phyloP scores from a whole-genome alignment of 2,888 invertebrate genomes.

The Callosobruchus maculatus region DNA sequence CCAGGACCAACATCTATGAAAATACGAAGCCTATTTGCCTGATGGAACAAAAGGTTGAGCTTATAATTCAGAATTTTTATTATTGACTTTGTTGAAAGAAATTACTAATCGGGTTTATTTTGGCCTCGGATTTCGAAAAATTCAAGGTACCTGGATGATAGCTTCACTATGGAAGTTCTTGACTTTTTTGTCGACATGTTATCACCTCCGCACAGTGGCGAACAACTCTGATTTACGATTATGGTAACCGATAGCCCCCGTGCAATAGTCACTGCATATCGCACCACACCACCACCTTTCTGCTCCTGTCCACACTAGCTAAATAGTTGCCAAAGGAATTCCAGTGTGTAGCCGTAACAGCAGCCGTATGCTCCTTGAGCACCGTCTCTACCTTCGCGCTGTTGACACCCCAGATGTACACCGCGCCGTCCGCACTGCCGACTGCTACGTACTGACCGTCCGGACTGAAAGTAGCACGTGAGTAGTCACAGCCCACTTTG shows the following conservation, averaged over 20 bases:
- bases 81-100: too few species aligned
- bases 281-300: slow-evolving; percentile 74
- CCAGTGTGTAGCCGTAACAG: slow-evolving; percentile 87
- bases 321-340: slow-evolving; percentile 77
- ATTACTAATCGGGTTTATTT: too few species aligned
- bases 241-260: neutral
- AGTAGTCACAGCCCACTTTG: slow-evolving; percentile 93
- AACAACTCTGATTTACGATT: neutral
- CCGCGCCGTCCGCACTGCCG: slow-evolving; percentile 87
- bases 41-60: too few species aligned
- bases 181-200: too few species aligned
- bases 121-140: too few species aligned
- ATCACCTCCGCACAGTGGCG: neutral
- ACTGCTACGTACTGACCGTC: slow-evolving; percentile 85
- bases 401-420: slow-evolving; percentile 87
- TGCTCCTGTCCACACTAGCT: slow-evolving; percentile 79
- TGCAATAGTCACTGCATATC: slow-evolving; percentile 9
- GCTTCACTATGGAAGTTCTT: too few species aligned
- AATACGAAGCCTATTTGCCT: too few species aligned
- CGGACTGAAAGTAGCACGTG: slow-evolving; percentile 88
- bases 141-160: too few species aligned
- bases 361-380: slow-evolving; percentile 77
- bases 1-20: too few species aligned
- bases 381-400: slow-evolving; percentile 72
- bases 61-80: too few species aligned